phyloP scores from a whole-genome alignment of 2,113 vertebrate species.

The Saimiri boliviensis region DNA sequence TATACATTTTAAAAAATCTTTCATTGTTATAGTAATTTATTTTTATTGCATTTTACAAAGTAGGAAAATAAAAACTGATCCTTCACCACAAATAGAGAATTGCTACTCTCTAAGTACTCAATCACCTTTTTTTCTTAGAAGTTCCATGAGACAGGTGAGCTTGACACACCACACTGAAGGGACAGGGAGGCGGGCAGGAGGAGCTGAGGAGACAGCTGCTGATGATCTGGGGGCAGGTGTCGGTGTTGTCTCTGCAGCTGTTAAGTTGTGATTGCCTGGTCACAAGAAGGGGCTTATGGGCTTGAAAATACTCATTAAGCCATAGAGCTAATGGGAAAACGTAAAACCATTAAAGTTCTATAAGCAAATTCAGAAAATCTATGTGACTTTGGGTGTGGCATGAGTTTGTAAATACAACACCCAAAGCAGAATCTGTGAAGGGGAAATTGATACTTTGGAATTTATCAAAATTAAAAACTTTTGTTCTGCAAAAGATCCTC shows the following conservation, averaged over 20 bases:
- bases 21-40: not conserved
- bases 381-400: not conserved
- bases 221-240: fast-evolving
- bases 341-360: not conserved
- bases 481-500: not conserved
- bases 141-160: fast-evolving
- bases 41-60: not conserved
- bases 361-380: not conserved
- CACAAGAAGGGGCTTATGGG: not conserved
- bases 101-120: too few species aligned
- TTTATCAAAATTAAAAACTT: not conserved
- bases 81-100: not conserved
- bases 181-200: not conserved
- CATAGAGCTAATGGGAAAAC: not conserved
- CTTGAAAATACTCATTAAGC: too few species aligned
- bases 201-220: fast-evolving
- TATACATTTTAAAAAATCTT: not conserved
- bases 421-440: not conserved
- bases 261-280: not conserved
- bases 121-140: not conserved
- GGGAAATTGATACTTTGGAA: not conserved
- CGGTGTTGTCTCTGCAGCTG: not conserved
- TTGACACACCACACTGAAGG: fast-evolving
- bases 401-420: not conserved
- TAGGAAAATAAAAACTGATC: not conserved